Evolutionary conservation across 2,797 vertebrate genomes (phyloP).

Genomic region (Tokudaia tokunoshimensis): DNA sequence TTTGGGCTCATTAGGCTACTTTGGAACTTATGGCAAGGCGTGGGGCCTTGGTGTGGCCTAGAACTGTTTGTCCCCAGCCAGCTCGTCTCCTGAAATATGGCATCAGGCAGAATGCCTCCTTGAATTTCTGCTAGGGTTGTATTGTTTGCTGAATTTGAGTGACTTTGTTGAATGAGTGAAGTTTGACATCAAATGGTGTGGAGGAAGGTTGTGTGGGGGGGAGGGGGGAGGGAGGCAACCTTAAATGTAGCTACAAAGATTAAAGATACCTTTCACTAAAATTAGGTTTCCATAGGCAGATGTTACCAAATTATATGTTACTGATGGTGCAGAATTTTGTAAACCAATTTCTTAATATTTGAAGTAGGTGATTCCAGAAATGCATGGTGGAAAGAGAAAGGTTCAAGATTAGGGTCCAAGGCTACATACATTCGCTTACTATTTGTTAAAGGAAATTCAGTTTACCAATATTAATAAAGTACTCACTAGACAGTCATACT

Average conservation of each 20-base stretch:
- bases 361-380: neutral
- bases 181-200: neutral
- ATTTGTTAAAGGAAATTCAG: neutral
- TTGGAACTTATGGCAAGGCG: constrained; percentile 37
- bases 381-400: no score
- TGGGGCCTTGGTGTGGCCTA: constrained; percentile 9
- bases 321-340: neutral
- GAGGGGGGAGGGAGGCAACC: rapidly evolving
- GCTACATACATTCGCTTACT: neutral
- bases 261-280: constrained; percentile 1
- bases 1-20: constrained; percentile 36
- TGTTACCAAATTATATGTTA: neutral
- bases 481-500: neutral
- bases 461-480: neutral
- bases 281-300: neutral
- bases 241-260: neutral
- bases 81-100: constrained; percentile 69
- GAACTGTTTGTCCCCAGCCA: constrained; percentile 64
- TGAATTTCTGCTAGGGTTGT: constrained; percentile 30
- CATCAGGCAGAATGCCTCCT: constrained; percentile 62
- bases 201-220: neutral
- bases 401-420: neutral
- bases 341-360: constrained; percentile 2
- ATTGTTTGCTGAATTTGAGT: constrained; percentile 15
- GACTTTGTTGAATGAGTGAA: neutral